Percentiles rank a stretch among this genome's conserved stretches.
Evolutionary conservation across 1,140 invertebrate genomes (phyloP).

Genomic region (Holotrichia oblita): DNA sequence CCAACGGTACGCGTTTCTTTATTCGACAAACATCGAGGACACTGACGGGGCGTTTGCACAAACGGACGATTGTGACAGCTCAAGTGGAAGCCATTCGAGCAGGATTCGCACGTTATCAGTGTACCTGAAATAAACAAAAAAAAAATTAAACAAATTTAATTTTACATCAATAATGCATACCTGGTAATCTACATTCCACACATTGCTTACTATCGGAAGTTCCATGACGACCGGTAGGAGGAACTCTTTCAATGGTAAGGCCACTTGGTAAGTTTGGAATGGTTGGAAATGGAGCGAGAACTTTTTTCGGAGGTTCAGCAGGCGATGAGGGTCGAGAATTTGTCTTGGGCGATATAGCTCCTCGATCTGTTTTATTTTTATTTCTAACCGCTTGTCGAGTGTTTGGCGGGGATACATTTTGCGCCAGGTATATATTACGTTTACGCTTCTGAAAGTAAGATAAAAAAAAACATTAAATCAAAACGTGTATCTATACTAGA

Average conservation of each 20-base stretch:
- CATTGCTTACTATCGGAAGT: conserved; percentile 63
- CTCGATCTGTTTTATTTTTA: conserved; percentile 58
- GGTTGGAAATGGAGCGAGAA: conserved; percentile 50
- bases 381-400: conserved; percentile 62
- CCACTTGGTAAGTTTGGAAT: conserved; percentile 57
- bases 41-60: conserved; percentile 54
- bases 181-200: conserved; percentile 63
- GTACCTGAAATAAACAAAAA: conserved; percentile 56
- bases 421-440: conserved; percentile 61
- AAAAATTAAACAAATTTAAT: not conserved
- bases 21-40: conserved; percentile 54
- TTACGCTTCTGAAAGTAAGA: conserved; percentile 62
- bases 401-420: conserved; percentile 62
- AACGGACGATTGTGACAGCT: conserved; percentile 63
- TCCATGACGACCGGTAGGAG: conserved; percentile 52
- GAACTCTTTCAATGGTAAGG: conserved; percentile 60
- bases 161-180: conserved; percentile 51
- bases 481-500: no score
- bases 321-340: conserved; percentile 45
- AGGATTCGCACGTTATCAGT: conserved; percentile 63
- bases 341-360: conserved; percentile 57
- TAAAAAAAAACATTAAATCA: no score
- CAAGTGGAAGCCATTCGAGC: conserved; percentile 64
- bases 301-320: conserved; percentile 38
- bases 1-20: conserved; percentile 53